Base-by-base conservation (phyloP, 2,113 vertebrate genomes). In the Lagopus leucura region DNA sequence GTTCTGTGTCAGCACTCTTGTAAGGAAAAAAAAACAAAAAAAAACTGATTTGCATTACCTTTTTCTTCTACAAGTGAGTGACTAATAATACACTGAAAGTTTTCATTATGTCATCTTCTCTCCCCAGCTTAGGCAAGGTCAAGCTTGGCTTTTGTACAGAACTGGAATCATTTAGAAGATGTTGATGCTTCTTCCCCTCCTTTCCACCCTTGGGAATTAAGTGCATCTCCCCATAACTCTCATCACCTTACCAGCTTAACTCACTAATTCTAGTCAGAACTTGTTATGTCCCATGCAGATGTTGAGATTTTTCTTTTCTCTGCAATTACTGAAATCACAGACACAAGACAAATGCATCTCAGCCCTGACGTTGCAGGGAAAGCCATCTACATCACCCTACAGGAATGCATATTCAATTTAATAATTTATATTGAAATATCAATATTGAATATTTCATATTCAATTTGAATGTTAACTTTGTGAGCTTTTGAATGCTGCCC, bases 1-100 rank as follows among this genome's bases (percentile, higher is more conserved):
- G 61, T 34, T 86, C 52, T 55, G 32, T 89, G 89, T 84, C 94
- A 94, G 93, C 71, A 92, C 63, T 32, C 40, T 54, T 43, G 16
- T 36, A 13, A 2, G 16, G 3, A 11, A 11, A 3, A 13, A 19
- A n/a, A 58, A 22, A 43, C 25, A 42, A 43, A 42, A 34, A 25
- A 13, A 7, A 40, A 73, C 24, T 86, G 1, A 86, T 92, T 73
- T 82, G 34, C 76, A 94, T 69, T 78, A 78, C 11, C 6, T 78
- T 64, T 92, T 71, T 63, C 61, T 93, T 81, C 64, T 45, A 2
- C 40, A 54, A 73, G n/a, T 74, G 66, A 66, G 75, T 58, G 60
- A 20, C 83, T 87, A 25, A 72, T 38, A 87, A 70, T 28, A 30
- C 50, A 50, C 10, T 45, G 30, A 93, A 45, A 42, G 52, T 21